A percentile compares a stretch with the other conserved stretches of the same genome.
Evolutionary conservation across 1,140 invertebrate genomes (phyloP).

Genomic region (Zaprionus taronus): DNA sequence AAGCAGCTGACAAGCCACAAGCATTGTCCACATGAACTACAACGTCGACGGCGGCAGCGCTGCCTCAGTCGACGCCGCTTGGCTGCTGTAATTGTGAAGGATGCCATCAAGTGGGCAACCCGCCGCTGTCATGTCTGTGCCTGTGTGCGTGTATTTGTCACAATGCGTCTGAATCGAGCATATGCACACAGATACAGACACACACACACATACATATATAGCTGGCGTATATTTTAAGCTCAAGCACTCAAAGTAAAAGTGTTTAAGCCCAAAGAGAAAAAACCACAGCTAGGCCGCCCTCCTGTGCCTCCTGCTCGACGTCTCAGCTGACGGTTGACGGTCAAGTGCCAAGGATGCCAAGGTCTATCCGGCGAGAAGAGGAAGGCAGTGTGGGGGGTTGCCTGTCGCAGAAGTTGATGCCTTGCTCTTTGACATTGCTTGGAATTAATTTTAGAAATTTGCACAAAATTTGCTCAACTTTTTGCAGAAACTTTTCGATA

Average conservation of each 20-base stretch:
- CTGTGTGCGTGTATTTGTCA: slow-evolving; percentile 9
- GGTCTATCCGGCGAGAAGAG: slow-evolving; percentile 30
- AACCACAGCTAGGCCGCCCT: slow-evolving; percentile 34
- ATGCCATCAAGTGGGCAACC: slow-evolving; percentile 75
- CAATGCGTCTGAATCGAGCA: slow-evolving; percentile 22
- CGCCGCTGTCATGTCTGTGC: slow-evolving; percentile 36
- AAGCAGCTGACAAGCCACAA: slow-evolving; percentile 71
- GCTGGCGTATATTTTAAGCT: slow-evolving; percentile 76
- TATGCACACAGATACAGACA: slow-evolving; percentile 8
- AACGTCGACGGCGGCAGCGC: slow-evolving; percentile 33
- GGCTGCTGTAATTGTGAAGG: slow-evolving; percentile 79
- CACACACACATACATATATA: slow-evolving; percentile 14
- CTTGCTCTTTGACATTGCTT: slow-evolving; percentile 72
- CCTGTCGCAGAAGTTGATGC: slow-evolving; percentile 45
- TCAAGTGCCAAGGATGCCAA: slow-evolving; percentile 71
- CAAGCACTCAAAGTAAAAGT: slow-evolving; percentile 71
- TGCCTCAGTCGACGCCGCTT: slow-evolving; percentile 25
- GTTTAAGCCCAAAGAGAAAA: slow-evolving; percentile 69
- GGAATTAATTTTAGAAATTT: slow-evolving; percentile 77
- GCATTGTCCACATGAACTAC: slow-evolving; percentile 69
- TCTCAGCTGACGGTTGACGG: slow-evolving; percentile 74
- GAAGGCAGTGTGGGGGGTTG: neutral
- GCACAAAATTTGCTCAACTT: slow-evolving; percentile 61
- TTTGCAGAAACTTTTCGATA: slow-evolving; percentile 37
- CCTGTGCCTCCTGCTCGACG: slow-evolving; percentile 23